phyloP scores from a whole-genome alignment of 2,113 vertebrate genomes.

The Ammodramus savannarum region DNA sequence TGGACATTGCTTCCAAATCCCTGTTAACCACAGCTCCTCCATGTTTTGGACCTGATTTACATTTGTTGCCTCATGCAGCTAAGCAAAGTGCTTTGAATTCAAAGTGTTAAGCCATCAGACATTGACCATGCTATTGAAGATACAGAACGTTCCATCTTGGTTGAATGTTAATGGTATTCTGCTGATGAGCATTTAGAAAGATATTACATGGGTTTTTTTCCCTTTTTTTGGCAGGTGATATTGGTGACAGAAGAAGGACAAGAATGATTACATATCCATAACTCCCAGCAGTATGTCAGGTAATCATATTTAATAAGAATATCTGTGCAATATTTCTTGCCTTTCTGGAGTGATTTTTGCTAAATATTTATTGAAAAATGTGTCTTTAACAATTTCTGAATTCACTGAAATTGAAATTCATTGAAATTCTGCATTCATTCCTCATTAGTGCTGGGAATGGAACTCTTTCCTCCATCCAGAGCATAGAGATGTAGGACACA shows the following conservation, averaged over 20 bases:
- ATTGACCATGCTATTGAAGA: not conserved
- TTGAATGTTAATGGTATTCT: not conserved
- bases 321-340: not conserved
- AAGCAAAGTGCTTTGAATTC: not conserved
- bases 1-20: not conserved
- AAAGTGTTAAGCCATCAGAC: not conserved
- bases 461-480: not conserved
- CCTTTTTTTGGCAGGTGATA: slow-evolving; percentile 60
- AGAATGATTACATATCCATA: slow-evolving; percentile 77
- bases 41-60: not conserved
- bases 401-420: not conserved
- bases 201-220: not conserved
- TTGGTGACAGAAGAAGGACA: slow-evolving; percentile 49
- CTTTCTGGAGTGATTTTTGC: not conserved
- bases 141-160: not conserved
- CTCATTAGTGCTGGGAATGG: not conserved
- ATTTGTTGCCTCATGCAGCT: not conserved
- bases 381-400: not conserved
- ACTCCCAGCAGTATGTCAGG: slow-evolving; percentile 83
- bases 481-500: not conserved
- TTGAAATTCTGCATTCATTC: too few species aligned
- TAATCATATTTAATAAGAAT: not conserved
- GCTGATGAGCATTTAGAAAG: not conserved
- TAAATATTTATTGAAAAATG: not conserved
- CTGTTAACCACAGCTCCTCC: not conserved